Evolutionary conservation across 2,113 vertebrate species (phyloP), one percentile per base, ranked within the genome.

Genomic region (Eidolon helvum): DNA sequence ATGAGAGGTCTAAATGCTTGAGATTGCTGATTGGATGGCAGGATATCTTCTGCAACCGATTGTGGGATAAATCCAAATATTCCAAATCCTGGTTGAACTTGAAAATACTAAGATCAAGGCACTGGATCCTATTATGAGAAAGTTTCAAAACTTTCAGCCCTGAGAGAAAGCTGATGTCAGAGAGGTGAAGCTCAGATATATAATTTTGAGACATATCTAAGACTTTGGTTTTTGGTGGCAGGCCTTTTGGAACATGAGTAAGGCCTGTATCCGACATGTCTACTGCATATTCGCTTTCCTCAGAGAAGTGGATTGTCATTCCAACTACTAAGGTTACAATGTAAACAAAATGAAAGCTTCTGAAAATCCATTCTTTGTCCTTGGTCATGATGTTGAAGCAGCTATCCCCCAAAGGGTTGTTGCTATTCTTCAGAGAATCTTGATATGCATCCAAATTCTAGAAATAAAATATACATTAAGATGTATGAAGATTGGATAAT

Each of bases 11-110:
- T 63, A 99, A 97, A 72, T 98, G 97, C 85, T 79, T 97, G 18
- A 99, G 98, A 87, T 92, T 96, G 0, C 11, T 16, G 0, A 99
- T 48, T 71, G 86, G 88, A 94, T 96, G 71, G 96, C 97, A 98
- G 97, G 95, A 97, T 95, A 99, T 77, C 83, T 98, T 98, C 45
- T 10, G 96, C 94, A 99, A 97, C 1, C 53, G 92, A 98, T 99
- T 99, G 98, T 99, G 98, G 3, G 99, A 99, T 88, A 99, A 95
- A 96, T 99, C 99, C 92, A 99, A 98, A 74, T 98, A 92, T 96
- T 99, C 91, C 85, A 99, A 97, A 28, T 98, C 59, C 35, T 95
- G 83, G 6, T 99, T 99, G 88, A 98, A 97, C 33, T 92, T 79
- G 86, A 99, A 99, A 28, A 98, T 95, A 66, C 93, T 97, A 0